Conservation (phyloP, 2,113 vertebrate species). For the Phrynosoma blainvillii region DNA sequence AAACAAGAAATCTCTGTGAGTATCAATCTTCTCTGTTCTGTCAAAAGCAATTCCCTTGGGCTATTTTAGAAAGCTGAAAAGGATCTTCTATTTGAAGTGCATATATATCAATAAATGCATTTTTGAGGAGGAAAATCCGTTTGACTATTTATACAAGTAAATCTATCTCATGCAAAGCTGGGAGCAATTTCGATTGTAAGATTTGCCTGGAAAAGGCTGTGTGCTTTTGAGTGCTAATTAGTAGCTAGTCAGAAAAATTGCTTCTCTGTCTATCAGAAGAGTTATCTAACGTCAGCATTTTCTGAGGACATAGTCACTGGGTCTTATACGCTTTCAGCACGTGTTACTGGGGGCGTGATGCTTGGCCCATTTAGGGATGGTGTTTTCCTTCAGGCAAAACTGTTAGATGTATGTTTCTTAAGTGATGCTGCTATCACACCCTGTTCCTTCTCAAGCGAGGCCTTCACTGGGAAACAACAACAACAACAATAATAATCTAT, state of each 20-base stretch:
- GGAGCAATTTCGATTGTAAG: constrained; percentile 35
- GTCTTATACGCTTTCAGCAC: constrained; percentile 41
- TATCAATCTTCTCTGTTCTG: constrained; percentile 1
- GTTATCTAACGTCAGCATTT: constrained; percentile 45
- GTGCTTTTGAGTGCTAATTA: constrained; percentile 41
- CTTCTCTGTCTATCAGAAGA: constrained; percentile 37
- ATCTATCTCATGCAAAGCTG: background rate
- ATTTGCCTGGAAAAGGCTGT: constrained; percentile 4
- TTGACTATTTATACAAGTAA: constrained; percentile 30
- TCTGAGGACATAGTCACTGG: constrained; percentile 29
- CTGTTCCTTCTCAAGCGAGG: constrained; percentile 65
- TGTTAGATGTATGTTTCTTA: constrained; percentile 61
- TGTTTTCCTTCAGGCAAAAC: constrained; percentile 65
- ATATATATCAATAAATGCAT: constrained; percentile 6
- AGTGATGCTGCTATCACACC: constrained; percentile 67
- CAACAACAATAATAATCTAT: constrained; percentile 52
- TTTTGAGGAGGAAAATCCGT: constrained; percentile 19
- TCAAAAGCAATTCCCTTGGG: background rate
- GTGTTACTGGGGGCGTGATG: constrained; percentile 36
- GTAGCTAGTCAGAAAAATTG: constrained; percentile 37
- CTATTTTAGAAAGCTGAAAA: constrained; percentile 19
- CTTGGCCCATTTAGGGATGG: constrained; percentile 59
- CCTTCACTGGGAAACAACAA: constrained; percentile 67
- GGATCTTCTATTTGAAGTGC: constrained; percentile 16
- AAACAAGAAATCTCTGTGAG: background rate